Conservation (phyloP, 2,797 vertebrate species). For the Lepilemur septentrionalis region DNA sequence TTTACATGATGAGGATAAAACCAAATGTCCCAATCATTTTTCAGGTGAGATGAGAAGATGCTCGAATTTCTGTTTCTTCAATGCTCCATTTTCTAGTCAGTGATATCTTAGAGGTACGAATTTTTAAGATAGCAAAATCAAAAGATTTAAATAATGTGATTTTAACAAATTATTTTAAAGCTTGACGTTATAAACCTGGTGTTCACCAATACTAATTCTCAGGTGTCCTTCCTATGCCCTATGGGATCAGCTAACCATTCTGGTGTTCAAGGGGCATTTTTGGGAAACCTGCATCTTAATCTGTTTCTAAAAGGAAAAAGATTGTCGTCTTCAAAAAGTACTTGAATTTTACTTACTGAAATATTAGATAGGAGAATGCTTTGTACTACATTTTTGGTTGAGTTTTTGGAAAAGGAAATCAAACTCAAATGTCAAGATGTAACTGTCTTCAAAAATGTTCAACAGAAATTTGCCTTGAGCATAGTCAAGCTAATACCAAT, state of each 20-base stretch:
- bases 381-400: background rate
- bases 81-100: background rate
- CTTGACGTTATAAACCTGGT: background rate
- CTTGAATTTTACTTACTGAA: background rate
- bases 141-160: background rate
- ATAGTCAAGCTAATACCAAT: background rate
- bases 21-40: background rate
- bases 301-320: constrained; percentile 4
- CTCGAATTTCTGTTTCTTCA: background rate
- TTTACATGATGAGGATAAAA: background rate
- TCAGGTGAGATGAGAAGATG: background rate
- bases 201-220: background rate
- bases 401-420: constrained; percentile 25
- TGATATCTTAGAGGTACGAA: background rate
- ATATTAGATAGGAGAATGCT: constrained; percentile 34
- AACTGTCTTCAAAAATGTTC: constrained; percentile 35
- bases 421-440: constrained; percentile 47
- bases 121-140: background rate
- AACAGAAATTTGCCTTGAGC: constrained; percentile 10
- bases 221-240: background rate
- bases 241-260: background rate
- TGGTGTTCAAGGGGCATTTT: background rate
- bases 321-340: background rate
- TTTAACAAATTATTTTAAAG: background rate
- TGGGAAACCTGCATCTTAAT: background rate